Percentiles rank a stretch among this genome's conserved stretches.
These are phyloP conservation scores for Hephaestus fuliginosus DNA, from an alignment of 2,797 vertebrate species.

Conservation along the genomic window DNA sequence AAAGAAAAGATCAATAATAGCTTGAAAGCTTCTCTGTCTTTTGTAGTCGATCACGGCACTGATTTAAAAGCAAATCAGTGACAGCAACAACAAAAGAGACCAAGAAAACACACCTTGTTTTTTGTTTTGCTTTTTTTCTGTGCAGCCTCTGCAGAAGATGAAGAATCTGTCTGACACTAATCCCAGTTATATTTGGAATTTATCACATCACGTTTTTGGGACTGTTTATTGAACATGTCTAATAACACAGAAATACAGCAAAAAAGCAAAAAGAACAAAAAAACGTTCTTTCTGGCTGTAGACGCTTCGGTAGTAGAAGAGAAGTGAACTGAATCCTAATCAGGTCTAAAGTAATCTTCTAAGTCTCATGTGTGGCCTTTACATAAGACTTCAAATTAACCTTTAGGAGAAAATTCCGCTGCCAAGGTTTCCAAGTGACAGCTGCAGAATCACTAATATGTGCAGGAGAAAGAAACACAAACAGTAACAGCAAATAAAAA, in stretches of 20 bases:
- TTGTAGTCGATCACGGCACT: conserved; percentile 40
- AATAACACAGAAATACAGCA: not conserved
- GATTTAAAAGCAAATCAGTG: conserved; percentile 45
- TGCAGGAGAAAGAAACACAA: conserved; percentile 14
- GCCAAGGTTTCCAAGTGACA: not conserved
- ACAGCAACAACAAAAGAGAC: conserved; percentile 30
- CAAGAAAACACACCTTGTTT: conserved; percentile 25
- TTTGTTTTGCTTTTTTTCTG: not conserved
- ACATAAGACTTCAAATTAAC: not conserved
- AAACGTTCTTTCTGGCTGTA: not conserved
- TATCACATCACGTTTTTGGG: conserved; percentile 24
- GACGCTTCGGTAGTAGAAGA: not conserved
- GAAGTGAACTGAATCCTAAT: conserved; percentile 23
- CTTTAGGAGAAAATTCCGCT: not conserved
- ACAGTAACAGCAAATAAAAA: not conserved
- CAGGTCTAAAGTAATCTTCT: not conserved
- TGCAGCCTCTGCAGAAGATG: conserved; percentile 18
- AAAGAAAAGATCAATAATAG: conserved; percentile 58
- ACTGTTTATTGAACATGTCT: conserved; percentile 5
- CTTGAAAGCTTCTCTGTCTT: conserved; percentile 63
- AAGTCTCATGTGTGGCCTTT: not conserved
- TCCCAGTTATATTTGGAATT: conserved; percentile 49
- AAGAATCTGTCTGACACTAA: conserved; percentile 39
- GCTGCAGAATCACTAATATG: not conserved
- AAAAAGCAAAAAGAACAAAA: not conserved